Base-by-base conservation (phyloP, 1,140 invertebrate species). In the Megalonaias nervosa region DNA sequence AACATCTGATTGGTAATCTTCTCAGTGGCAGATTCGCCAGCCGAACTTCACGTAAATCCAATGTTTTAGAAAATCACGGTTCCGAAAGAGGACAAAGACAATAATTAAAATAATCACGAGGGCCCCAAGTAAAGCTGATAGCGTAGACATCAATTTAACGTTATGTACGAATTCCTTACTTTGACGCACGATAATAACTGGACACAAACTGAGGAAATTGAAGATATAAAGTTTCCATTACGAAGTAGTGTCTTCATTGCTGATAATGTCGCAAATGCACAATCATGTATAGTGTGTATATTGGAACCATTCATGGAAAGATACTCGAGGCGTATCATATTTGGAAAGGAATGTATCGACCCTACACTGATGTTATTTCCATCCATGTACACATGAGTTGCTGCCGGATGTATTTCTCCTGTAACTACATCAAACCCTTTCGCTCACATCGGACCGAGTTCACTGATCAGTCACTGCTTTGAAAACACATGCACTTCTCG, bases 281-380 rank as follows among this genome's bases (percentile, higher is more conserved):
- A 65, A 69, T 82, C 81, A 31, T 85, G 62, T n/a, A 87, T 73
- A 19, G 55, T 56, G 5, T 81, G 56, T 26, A 87, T 83, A 16
- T 81, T 72, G 31, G 81, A 85, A 72, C 82, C 69, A 69, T 86
- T 85, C 2, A 87, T 72, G 64, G 83, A 80, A 0, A 87, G 73
- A 3, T 69, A 57, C 60, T 56, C 68, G 4, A 83, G 72, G 19
- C 79, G 71, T n/a, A 73, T 68, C 19, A 83, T 79, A 14, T 72
- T 75, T 26, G 84, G 58, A 59, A 86, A 84, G 15, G 62, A 59
- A 55, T 71, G 60, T 62, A 64, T 72, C 14, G 55, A 31, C 11
- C 85, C 55, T 3, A 61, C 56, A 3, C 21, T 66, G 59, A 87
- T 71, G 57, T 81, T 80, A 71, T 87, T 87, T 17, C 84, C 80